Evolutionary conservation across 1,140 invertebrate species (phyloP).

Genomic region (Mycetomoellerius zeteki): DNA sequence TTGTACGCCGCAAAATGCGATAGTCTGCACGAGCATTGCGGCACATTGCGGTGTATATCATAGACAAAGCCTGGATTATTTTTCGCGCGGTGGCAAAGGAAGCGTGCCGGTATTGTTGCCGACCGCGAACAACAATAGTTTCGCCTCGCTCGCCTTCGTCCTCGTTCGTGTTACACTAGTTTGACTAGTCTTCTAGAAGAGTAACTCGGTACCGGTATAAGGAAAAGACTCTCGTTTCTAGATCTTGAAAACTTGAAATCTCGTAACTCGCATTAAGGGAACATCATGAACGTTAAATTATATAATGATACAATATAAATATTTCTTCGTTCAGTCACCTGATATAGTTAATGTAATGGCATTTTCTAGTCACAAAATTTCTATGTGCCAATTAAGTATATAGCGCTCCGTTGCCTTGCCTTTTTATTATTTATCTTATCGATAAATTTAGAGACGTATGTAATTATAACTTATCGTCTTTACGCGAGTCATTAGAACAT

Average conservation of each 20-base stretch:
- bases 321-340: neutral
- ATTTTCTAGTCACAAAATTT: neutral
- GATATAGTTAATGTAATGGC: neutral
- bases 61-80: slow-evolving; percentile 81
- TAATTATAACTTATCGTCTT: slow-evolving; percentile 2
- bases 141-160: slow-evolving; percentile 68
- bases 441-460: neutral
- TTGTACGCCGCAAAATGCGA: neutral
- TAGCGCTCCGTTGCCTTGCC: neutral
- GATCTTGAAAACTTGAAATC: neutral
- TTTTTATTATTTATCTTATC: slow-evolving; percentile 8
- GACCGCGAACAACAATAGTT: slow-evolving; percentile 72
- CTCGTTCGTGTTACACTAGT: slow-evolving; percentile 79
- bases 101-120: slow-evolving; percentile 72
- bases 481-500: slow-evolving; percentile 2
- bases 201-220: slow-evolving; percentile 38
- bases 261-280: neutral
- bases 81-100: slow-evolving; percentile 80
- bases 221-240: slow-evolving; percentile 12
- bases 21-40: slow-evolving; percentile 65
- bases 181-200: slow-evolving; percentile 77
- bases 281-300: neutral
- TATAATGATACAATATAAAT: slow-evolving; percentile 7
- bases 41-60: slow-evolving; percentile 70
- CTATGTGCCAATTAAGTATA: neutral